phyloP scores from a whole-genome alignment of 2,113 vertebrate genomes.

The Oreochromis tanganicae region DNA sequence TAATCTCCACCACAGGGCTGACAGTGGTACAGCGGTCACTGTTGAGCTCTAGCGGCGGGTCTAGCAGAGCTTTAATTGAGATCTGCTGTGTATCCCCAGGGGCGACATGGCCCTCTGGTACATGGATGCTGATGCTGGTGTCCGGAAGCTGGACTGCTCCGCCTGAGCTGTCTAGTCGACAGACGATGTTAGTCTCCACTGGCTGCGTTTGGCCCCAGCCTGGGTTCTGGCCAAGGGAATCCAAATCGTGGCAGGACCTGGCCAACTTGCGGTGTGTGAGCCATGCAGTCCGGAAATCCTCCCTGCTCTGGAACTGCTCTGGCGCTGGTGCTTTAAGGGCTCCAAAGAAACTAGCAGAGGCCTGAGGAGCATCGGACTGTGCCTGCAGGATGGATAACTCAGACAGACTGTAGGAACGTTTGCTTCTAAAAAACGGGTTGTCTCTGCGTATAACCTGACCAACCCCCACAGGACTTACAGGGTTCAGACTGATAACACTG shows the following conservation, averaged over 20 bases:
- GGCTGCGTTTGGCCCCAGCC: conserved; percentile 98
- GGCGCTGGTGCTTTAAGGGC: conserved; percentile 88
- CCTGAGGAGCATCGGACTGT: conserved; percentile 64
- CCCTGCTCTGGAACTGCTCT: conserved; percentile 92
- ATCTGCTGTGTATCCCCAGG: conserved; percentile 88
- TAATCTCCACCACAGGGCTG: conserved; percentile 92
- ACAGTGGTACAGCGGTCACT: conserved; percentile 85
- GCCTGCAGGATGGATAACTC: conserved; percentile 90
- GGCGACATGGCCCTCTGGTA: conserved; percentile 87
- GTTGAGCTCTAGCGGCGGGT: conserved; percentile 90
- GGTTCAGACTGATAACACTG: conserved; percentile 69
- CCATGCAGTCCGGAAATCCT: conserved; percentile 93
- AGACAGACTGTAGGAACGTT: conserved; percentile 93
- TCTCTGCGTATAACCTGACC: conserved; percentile 72
- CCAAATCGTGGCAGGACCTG: conserved; percentile 92
- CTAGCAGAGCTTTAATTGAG: conserved; percentile 88
- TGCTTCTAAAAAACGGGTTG: conserved; percentile 93
- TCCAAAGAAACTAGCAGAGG: conserved; percentile 71
- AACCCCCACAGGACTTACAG: conserved; percentile 28
- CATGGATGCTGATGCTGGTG: conserved; percentile 84
- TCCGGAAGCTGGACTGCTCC: conserved; percentile 90
- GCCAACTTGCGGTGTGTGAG: conserved; percentile 91
- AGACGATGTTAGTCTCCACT: conserved; percentile 88
- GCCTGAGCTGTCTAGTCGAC: conserved; percentile 86
- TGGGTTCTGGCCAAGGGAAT: conserved; percentile 88